Evolutionary conservation across 2,888 invertebrate species (phyloP).

Genomic region (Ennomos quercinarius): DNA sequence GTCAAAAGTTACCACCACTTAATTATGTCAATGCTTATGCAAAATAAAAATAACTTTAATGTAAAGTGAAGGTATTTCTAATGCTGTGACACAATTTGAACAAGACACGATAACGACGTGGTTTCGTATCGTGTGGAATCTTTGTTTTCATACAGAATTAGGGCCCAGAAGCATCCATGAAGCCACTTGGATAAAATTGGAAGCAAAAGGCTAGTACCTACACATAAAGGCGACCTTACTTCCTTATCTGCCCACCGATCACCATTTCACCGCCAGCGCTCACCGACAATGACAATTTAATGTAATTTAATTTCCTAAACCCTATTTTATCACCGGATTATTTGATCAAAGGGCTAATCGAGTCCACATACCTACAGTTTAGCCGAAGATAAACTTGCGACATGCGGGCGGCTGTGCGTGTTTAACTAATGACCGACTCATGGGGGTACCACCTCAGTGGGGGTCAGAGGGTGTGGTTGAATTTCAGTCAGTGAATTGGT

Average conservation of each 20-base stretch:
- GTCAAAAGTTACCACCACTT: too few relatives aligned
- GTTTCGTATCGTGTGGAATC: too few relatives aligned
- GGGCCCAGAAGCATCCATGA: too few relatives aligned
- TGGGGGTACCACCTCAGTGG: slow-evolving; percentile 58
- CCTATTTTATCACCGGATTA: slow-evolving; percentile 82
- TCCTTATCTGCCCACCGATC: slow-evolving; percentile 34
- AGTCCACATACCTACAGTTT: slow-evolving; percentile 83
- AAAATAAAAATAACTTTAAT: too few relatives aligned
- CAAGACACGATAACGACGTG: too few relatives aligned
- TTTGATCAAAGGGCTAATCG: slow-evolving; percentile 86
- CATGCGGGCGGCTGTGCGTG: slow-evolving; percentile 84
- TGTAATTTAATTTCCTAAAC: slow-evolving; percentile 82
- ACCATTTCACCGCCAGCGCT: slow-evolving; percentile 26
- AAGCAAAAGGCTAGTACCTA: slow-evolving; percentile 11
- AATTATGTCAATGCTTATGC: too few relatives aligned
- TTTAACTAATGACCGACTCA: slow-evolving; percentile 85
- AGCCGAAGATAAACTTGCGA: slow-evolving; percentile 84
- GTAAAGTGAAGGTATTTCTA: too few relatives aligned
- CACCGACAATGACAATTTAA: slow-evolving; percentile 74
- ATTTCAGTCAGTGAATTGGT: slow-evolving; percentile 1
- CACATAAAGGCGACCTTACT: slow-evolving; percentile 12
- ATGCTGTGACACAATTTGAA: too few relatives aligned
- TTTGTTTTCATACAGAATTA: too few relatives aligned
- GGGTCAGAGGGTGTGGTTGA: slow-evolving; percentile 24
- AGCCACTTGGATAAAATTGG: too few relatives aligned